Evolutionary conservation across 1,140 invertebrate species (phyloP).

Genomic region (Agrilus planipennis): DNA sequence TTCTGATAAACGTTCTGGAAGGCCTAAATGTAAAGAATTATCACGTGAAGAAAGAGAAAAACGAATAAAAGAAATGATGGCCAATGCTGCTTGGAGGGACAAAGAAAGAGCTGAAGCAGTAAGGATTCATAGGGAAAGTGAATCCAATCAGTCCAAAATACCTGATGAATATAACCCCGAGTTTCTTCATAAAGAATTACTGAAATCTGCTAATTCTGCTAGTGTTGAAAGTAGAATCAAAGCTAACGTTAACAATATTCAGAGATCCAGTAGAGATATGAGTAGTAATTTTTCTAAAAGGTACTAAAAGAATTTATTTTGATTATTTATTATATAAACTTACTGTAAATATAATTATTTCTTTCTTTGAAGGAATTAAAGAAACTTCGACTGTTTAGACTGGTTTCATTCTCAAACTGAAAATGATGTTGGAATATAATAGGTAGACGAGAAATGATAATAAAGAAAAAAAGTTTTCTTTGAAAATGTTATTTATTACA

Average conservation of each 20-base stretch:
- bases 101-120: slow-evolving; percentile 52
- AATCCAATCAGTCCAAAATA: slow-evolving; percentile 44
- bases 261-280: slow-evolving; percentile 54
- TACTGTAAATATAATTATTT: too few species aligned
- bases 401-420: too few species aligned
- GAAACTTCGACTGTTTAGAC: too few species aligned
- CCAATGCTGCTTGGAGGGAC: slow-evolving; percentile 61
- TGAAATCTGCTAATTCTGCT: slow-evolving; percentile 48
- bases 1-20: not conserved
- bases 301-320: too few species aligned
- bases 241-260: slow-evolving; percentile 71
- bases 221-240: slow-evolving; percentile 66
- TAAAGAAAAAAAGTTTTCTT: too few species aligned
- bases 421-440: too few species aligned
- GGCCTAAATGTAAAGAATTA: slow-evolving; percentile 35
- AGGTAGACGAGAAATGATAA: too few species aligned
- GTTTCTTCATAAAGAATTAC: slow-evolving; percentile 51
- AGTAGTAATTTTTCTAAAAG: slow-evolving; percentile 57
- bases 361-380: too few species aligned
- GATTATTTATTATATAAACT: too few species aligned
- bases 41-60: slow-evolving; percentile 59
- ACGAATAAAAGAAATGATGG: slow-evolving; percentile 68
- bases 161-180: slow-evolving; percentile 36
- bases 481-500: too few species aligned
- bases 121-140: slow-evolving; percentile 48